phyloP scores from a whole-genome alignment of 1,140 invertebrate species.

The Riptortus pedestris region DNA sequence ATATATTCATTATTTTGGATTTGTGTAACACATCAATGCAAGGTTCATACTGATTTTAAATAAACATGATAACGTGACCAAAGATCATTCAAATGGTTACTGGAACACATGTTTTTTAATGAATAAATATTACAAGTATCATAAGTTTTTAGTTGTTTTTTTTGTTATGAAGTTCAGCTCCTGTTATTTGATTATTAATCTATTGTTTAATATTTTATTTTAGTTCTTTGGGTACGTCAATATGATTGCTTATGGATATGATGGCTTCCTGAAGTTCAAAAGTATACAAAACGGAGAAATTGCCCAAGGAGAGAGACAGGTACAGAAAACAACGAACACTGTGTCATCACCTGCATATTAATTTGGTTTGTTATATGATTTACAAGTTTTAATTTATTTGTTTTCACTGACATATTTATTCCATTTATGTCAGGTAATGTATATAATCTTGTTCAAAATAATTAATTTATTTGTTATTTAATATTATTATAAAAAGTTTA shows the following conservation, averaged over 20 bases:
- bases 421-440: too few relatives aligned
- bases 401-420: not conserved
- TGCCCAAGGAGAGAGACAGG: conserved; percentile 31
- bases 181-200: too few relatives aligned
- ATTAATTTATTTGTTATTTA: conserved; percentile 5
- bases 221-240: conserved; percentile 72
- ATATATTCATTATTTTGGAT: too few relatives aligned
- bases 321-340: conserved; percentile 30
- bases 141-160: too few relatives aligned
- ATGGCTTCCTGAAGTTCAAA: conserved; percentile 64
- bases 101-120: too few relatives aligned
- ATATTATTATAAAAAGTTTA: not conserved
- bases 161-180: too few relatives aligned
- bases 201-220: conserved; percentile 38
- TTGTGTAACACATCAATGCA: too few relatives aligned
- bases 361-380: not conserved
- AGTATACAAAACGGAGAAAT: conserved; percentile 34
- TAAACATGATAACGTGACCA: too few relatives aligned
- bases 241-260: conserved; percentile 63
- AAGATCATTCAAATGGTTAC: too few relatives aligned
- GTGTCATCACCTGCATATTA: conserved; percentile 26
- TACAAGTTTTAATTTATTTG: not conserved
- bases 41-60: too few relatives aligned
- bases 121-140: too few relatives aligned
- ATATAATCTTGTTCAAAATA: not conserved